Percentiles rank a stretch among this genome's conserved stretches.
Conservation (phyloP, 2,113 vertebrate species). For the Hippocampus barbouri region DNA sequence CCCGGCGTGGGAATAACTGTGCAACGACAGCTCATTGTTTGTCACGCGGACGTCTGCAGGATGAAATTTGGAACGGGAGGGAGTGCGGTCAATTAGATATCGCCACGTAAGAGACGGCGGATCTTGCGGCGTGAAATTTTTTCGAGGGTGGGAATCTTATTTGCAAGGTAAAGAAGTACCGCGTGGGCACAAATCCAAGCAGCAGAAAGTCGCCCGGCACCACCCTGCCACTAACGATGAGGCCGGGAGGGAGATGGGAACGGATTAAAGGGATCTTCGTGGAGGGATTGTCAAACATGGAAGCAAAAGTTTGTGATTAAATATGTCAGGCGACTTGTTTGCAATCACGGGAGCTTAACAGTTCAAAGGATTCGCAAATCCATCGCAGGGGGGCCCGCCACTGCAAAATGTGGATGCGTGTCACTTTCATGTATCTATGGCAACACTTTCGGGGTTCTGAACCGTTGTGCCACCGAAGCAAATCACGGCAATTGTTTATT, state of each 20-base stretch:
- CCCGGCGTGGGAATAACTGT: background rate
- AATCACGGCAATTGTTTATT: background rate
- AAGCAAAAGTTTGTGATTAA: conserved; percentile 1
- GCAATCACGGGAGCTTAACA: background rate
- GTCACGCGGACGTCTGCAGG: background rate
- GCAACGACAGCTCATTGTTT: background rate
- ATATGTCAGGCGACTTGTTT: conserved; percentile 5
- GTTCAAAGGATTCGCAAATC: conserved; percentile 2
- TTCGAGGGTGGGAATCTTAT: background rate
- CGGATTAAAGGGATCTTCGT: conserved; percentile 3
- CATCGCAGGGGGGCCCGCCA: background rate
- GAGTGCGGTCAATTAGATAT: background rate
- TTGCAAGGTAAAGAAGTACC: background rate
- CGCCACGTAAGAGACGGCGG: background rate
- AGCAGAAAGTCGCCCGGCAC: background rate
- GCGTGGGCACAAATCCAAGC: conserved; percentile 6
- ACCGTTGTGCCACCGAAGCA: background rate
- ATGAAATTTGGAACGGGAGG: background rate
- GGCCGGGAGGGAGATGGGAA: background rate
- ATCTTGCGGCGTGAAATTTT: background rate
- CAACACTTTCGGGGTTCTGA: background rate
- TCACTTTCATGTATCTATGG: background rate
- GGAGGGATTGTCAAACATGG: conserved; percentile 1
- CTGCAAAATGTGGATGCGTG: background rate
- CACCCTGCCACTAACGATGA: background rate